phyloP scores from a whole-genome alignment of 2,888 invertebrate genomes.

The Herminia tarsipennalis region DNA sequence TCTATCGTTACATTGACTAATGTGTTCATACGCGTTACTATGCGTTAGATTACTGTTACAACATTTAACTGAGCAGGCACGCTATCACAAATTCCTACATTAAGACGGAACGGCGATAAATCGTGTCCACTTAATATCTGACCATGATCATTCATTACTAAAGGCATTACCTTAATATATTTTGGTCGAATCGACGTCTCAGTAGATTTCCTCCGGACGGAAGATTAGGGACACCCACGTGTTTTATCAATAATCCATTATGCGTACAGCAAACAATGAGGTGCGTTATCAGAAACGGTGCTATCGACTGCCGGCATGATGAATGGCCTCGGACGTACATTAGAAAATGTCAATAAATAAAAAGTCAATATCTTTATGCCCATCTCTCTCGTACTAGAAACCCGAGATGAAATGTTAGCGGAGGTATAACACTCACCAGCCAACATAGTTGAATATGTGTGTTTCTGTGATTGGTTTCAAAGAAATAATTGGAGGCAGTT shows the following conservation, averaged over 20 bases:
- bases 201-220: conserved; percentile 64
- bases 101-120: conserved; percentile 70
- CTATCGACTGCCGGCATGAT: conserved; percentile 73
- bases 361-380: conserved; percentile 74
- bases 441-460: conserved; percentile 14
- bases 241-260: conserved; percentile 85
- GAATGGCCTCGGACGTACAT: conserved; percentile 73
- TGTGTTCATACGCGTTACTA: conserved; percentile 65
- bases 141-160: conserved; percentile 73
- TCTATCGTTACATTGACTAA: conserved; percentile 71
- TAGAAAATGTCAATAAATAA: conserved; percentile 85
- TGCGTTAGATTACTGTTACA: conserved; percentile 69
- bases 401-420: conserved; percentile 54
- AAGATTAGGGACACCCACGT: conserved; percentile 84
- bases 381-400: conserved; percentile 60
- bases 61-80: conserved; percentile 68
- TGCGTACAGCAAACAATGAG: conserved; percentile 80
- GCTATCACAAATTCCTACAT: conserved; percentile 73
- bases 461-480: conserved; percentile 32
- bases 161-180: conserved; percentile 67
- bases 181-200: conserved; percentile 67
- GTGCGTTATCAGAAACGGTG: conserved; percentile 70
- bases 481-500: conserved; percentile 27
- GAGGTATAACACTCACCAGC: conserved; percentile 20
- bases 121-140: conserved; percentile 78